Evolutionary conservation across 2,797 vertebrate genomes (phyloP), one percentile per base, ranked within the genome.

Genomic region (Hafferia zeledoni): DNA sequence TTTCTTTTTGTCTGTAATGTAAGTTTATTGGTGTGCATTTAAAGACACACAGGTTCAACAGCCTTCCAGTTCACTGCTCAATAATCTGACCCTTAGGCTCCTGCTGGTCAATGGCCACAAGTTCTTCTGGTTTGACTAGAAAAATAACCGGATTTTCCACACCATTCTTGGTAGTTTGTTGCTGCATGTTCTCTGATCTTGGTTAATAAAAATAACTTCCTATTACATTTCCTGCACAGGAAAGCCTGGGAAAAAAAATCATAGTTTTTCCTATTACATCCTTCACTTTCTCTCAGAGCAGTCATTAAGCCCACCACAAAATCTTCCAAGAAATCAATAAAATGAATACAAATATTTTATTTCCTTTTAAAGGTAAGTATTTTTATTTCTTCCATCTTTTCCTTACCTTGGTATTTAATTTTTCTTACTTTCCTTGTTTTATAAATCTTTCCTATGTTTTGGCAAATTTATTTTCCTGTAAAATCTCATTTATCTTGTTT

Each of bases 151-250:
- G 75, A 91, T 80, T 95, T 93, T 82, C 84, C 60, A 91, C 92
- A 90, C 30, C 65, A 80, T 72, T 80, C 88, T 78, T 90, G 53
- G 52, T 94, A 79, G 61, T 82, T 93, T 76, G 88, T 52, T 93
- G 77, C 64, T 84, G 56, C 35, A 35, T 53, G 72, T 93, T 89
- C 80, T 64, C 70, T 83, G 82, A 92, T 84, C 71, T 63, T 94
- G 74, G 2, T 93, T 89, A 90, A 60, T 93, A 93, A 96, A 92
- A 94, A 71, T 77, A 95, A 87, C 75, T 96, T 89, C 77, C 92
- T 96, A 96, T 94, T 96, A 95, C 93, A 96, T 95, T 96, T 96
- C 95, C 95, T 96, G 89, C 56, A 81, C 82, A 93, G 89, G 91
- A 95, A 95, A 89, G 83, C 28, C 65, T 69, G 41, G 31, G 10